phyloP scores from a whole-genome alignment of 2,888 invertebrate species.

The Acleris literana region DNA sequence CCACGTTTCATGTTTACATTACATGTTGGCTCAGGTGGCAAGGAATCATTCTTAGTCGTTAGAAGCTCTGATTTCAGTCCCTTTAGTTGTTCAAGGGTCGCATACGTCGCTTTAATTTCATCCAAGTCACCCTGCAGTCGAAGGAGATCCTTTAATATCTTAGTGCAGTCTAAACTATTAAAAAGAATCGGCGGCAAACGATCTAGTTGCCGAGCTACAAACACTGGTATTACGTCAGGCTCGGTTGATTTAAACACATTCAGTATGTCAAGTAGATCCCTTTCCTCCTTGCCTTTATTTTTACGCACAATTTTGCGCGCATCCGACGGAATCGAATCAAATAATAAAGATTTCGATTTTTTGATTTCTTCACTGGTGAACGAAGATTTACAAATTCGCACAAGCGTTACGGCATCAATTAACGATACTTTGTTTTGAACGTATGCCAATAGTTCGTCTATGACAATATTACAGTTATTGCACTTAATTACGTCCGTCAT shows the following conservation, averaged over 20 bases:
- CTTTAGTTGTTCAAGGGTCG: neutral
- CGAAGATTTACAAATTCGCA: neutral
- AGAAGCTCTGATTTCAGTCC: neutral
- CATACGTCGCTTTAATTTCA: constrained; percentile 2
- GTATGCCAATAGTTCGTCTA: neutral
- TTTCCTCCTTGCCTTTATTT: constrained; percentile 15
- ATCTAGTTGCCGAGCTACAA: constrained; percentile 26
- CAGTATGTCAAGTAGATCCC: constrained; percentile 20
- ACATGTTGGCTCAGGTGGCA: neutral
- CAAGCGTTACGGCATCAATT: neutral
- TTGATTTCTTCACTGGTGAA: neutral
- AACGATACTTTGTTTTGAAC: neutral
- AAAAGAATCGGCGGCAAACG: constrained; percentile 26
- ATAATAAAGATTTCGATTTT: neutral
- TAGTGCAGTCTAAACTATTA: constrained; percentile 23
- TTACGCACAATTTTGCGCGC: constrained; percentile 7
- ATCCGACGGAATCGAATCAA: constrained; percentile 10
- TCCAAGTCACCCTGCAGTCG: neutral
- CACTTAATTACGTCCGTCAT: no score
- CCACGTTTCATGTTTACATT: constrained; percentile 8
- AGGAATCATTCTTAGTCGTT: constrained; percentile 1
- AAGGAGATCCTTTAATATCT: constrained; percentile 27
- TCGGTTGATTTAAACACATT: constrained; percentile 11
- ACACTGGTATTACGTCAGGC: constrained; percentile 20
- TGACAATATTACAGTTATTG: no score